Percentiles rank a stretch among this genome's conserved stretches.
phyloP scores from a whole-genome alignment of 2,888 invertebrate species.

The Xestia sexstrigata region DNA sequence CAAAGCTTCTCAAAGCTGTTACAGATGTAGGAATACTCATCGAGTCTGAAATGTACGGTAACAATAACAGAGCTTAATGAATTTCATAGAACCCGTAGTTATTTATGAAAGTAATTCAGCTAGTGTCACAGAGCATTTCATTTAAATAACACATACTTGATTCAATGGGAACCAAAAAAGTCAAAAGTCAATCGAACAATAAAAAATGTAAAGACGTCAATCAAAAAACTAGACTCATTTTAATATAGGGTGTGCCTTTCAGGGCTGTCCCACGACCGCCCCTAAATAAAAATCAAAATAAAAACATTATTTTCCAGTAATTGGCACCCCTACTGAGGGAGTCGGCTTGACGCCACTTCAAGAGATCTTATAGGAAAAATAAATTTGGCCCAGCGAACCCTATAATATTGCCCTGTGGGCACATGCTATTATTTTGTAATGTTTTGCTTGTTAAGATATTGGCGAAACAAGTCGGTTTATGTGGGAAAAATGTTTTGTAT shows the following conservation, averaged over 20 bases:
- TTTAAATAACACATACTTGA: slow-evolving; percentile 32
- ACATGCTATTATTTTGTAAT: slow-evolving; percentile 84
- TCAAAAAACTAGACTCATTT: slow-evolving; percentile 85
- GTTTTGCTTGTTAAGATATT: slow-evolving; percentile 79
- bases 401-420: slow-evolving; percentile 76
- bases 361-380: slow-evolving; percentile 88
- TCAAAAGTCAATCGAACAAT: slow-evolving; percentile 85
- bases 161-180: slow-evolving; percentile 73
- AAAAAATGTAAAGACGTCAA: slow-evolving; percentile 85
- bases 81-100: background rate
- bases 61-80: background rate
- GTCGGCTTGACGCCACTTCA: slow-evolving; percentile 87
- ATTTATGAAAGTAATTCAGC: background rate
- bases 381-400: slow-evolving; percentile 78
- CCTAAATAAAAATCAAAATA: slow-evolving; percentile 90
- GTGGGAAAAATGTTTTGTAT: slow-evolving; percentile 54
- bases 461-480: slow-evolving; percentile 71
- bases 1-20: slow-evolving; percentile 38
- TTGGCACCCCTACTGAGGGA: slow-evolving; percentile 88
- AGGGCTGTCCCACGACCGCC: slow-evolving; percentile 89
- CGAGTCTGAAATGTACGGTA: background rate
- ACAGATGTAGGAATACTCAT: slow-evolving; percentile 29
- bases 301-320: slow-evolving; percentile 88
- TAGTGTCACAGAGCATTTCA: slow-evolving; percentile 5
- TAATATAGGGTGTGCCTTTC: slow-evolving; percentile 89